A percentile compares a stretch with the other conserved stretches of the same genome.
These are phyloP conservation scores for Drosophila serrata DNA, from an alignment of 1,140 invertebrate genomes.

Conservation along the genomic window DNA sequence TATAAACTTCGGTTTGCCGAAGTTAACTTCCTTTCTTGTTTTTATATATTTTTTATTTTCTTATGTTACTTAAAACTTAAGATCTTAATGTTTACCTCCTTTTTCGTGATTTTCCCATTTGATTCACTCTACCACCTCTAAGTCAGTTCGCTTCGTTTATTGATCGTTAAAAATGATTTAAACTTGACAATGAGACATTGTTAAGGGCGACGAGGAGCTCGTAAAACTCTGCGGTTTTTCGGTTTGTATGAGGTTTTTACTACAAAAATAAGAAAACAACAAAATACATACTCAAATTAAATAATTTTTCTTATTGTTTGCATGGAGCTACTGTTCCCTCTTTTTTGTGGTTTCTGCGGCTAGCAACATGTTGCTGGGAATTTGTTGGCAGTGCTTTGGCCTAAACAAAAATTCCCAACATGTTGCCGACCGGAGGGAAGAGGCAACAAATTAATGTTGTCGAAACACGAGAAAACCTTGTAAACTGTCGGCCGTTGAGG, in stretches of 20 bases:
- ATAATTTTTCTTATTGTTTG: slow-evolving; percentile 71
- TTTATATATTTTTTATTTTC: too few relatives aligned
- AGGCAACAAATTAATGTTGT: slow-evolving; percentile 68
- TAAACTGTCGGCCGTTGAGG: slow-evolving; percentile 57
- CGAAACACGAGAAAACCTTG: slow-evolving; percentile 69
- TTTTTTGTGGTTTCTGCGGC: slow-evolving; percentile 49
- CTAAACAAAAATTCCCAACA: slow-evolving; percentile 19
- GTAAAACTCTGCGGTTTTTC: slow-evolving; percentile 70
- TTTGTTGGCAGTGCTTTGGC: neutral
- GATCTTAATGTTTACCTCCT: too few relatives aligned
- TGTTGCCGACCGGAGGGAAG: slow-evolving; percentile 35
- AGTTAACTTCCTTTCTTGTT: too few relatives aligned
- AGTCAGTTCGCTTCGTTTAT: slow-evolving; percentile 55
- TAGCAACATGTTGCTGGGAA: slow-evolving; percentile 51
- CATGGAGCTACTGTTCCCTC: slow-evolving; percentile 65
- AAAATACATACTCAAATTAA: slow-evolving; percentile 66
- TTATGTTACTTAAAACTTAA: too few relatives aligned
- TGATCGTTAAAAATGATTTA: slow-evolving; percentile 83
- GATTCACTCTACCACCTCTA: slow-evolving; percentile 13
- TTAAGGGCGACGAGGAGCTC: slow-evolving; percentile 61
- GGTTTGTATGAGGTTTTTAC: slow-evolving; percentile 15
- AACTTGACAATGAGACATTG: slow-evolving; percentile 80
- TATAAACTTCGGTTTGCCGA: too few relatives aligned
- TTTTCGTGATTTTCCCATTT: too few relatives aligned
- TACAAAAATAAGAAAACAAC: slow-evolving; percentile 2